Evolutionary conservation across 1,140 invertebrate species (phyloP), one percentile per base, ranked within the genome.

Genomic region (Parapsyche elsis): DNA sequence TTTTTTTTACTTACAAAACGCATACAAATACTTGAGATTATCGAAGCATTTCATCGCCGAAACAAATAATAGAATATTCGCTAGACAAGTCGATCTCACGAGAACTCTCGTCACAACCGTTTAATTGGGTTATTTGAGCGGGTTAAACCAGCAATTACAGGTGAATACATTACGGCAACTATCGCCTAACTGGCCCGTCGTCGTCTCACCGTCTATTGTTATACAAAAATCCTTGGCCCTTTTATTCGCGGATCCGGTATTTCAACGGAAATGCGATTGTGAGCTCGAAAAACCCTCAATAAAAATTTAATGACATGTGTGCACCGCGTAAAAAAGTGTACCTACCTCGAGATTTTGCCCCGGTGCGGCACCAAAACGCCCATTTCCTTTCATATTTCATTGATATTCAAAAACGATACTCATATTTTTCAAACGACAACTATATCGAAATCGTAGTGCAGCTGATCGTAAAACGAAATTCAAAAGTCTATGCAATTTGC

Each of bases 101-200:
- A 80, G 81, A 82, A 70, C 78, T 77, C 80, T 76, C 38, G 19
- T 49, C 76, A 49, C 57, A 73, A 67, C 53, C 71, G 67, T 71
- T 80, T 81, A 82, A 82, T 82, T 82, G 81, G 64, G 81, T 78
- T 67, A 80, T 80, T 59, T 61, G 70, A 80, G 53, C 64, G 74
- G 75, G 49, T 78, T 19, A 80, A 82, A 64, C 64, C 59, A 44
- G 75, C 81, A 82, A 82, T 82, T 82, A 82, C 81, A 82, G 81
- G 81, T 82, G 76, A 82, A 80, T 80, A 82, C 70, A 82, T 82
- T 82, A 80, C 45, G 2, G 23, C 24, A 14, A 80, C 59, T 80
- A 77, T 77, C 75, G 75, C 59, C 38, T 46, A 64, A 77, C 73
- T 59, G 73, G 45, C 24, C 64, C 19, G 64, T 67, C 21, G 59